Evolutionary conservation across 2,113 vertebrate species (phyloP).

Genomic region (Xiphophorus maculatus): DNA sequence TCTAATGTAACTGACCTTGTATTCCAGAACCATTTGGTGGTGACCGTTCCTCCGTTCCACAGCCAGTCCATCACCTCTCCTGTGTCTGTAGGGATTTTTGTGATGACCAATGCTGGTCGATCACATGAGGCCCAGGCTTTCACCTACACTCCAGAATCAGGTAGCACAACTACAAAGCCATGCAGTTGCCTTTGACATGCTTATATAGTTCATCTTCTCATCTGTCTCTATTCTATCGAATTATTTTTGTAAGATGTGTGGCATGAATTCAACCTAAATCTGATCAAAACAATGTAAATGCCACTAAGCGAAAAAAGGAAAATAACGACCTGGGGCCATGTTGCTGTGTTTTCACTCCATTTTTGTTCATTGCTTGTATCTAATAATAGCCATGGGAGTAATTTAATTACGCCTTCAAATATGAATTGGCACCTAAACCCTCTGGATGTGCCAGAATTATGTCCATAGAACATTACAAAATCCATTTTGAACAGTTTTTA

Average conservation of each 20-base stretch:
- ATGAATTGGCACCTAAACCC: background rate
- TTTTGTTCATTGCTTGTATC: background rate
- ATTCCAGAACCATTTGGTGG: slow-evolving; percentile 96
- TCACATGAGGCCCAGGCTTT: slow-evolving; percentile 95
- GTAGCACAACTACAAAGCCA: slow-evolving; percentile 72
- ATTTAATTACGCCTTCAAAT: background rate
- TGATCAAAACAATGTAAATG: too few species aligned
- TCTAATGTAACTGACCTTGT: background rate
- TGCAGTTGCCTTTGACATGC: background rate
- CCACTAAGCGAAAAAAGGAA: too few species aligned
- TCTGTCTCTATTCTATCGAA: background rate
- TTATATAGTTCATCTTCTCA: background rate
- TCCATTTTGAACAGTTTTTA: background rate
- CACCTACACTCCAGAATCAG: slow-evolving; percentile 94
- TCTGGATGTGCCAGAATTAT: background rate
- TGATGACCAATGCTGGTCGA: slow-evolving; percentile 95
- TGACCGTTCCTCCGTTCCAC: slow-evolving; percentile 95
- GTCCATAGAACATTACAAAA: background rate
- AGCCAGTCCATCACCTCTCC: slow-evolving; percentile 90
- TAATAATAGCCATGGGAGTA: background rate
- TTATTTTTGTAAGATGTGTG: background rate
- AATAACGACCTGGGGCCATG: too few species aligned
- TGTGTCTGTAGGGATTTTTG: slow-evolving; percentile 92
- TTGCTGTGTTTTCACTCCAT: background rate
- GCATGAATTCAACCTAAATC: too few species aligned